phyloP scores from a whole-genome alignment of 2,888 invertebrate species.

The Troides helena region DNA sequence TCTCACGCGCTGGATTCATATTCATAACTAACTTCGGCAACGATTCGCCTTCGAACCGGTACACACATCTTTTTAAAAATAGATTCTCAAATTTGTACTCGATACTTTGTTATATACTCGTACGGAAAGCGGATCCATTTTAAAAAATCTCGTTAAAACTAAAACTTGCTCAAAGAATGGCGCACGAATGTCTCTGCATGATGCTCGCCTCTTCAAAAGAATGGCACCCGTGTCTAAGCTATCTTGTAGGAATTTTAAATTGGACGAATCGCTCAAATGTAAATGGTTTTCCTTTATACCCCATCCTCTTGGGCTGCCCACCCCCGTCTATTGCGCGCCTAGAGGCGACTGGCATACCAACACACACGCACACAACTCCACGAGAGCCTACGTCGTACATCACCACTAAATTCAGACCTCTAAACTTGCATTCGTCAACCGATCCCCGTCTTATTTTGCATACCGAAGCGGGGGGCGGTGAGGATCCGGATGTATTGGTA shows the following conservation, averaged over 20 bases:
- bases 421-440: slow-evolving; percentile 68
- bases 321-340: slow-evolving; percentile 79
- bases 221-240: slow-evolving; percentile 79
- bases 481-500: slow-evolving; percentile 58
- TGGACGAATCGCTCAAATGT: slow-evolving; percentile 82
- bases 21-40: slow-evolving; percentile 71
- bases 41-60: slow-evolving; percentile 42
- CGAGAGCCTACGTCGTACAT: slow-evolving; percentile 68
- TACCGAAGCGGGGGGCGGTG: slow-evolving; percentile 48
- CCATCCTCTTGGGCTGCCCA: slow-evolving; percentile 77
- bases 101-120: neutral
- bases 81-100: slow-evolving; percentile 5
- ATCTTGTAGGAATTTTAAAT: slow-evolving; percentile 82
- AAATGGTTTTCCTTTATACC: slow-evolving; percentile 82
- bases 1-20: slow-evolving; percentile 75
- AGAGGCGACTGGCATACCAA: slow-evolving; percentile 79
- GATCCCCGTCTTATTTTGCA: slow-evolving; percentile 57
- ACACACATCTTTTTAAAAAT: slow-evolving; percentile 24
- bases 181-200: slow-evolving; percentile 64
- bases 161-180: slow-evolving; percentile 48
- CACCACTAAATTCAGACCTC: slow-evolving; percentile 64
- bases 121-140: slow-evolving; percentile 32
- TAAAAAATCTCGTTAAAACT: slow-evolving; percentile 54
- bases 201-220: slow-evolving; percentile 76
- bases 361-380: slow-evolving; percentile 68